Conservation (phyloP, 2,113 vertebrate genomes). For the Entelurus aequoreus region DNA sequence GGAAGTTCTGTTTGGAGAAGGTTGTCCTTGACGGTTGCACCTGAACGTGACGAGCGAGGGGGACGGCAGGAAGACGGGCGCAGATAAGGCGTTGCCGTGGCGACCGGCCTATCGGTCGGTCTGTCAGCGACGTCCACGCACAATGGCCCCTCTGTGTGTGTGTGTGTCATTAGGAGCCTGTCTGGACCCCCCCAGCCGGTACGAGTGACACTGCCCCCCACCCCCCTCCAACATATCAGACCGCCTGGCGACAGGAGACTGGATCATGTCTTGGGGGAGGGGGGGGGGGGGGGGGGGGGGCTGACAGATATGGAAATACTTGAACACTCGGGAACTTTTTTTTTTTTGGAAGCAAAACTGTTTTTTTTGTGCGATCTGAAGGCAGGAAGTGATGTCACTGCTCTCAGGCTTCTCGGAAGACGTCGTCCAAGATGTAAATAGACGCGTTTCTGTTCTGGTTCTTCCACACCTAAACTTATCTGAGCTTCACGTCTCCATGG, state of each 20-base stretch:
- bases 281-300: not conserved
- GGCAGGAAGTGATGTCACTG: too few species aligned
- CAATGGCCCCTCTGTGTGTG: slow-evolving; percentile 58
- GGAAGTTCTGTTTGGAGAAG: not conserved
- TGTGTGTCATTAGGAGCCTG: slow-evolving; percentile 53
- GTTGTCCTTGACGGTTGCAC: too few species aligned
- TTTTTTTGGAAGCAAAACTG: too few species aligned
- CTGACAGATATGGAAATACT: slow-evolving; percentile 20
- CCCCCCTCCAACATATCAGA: slow-evolving; percentile 24
- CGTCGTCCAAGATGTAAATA: too few species aligned
- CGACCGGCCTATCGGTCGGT: slow-evolving; percentile 59
- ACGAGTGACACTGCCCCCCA: slow-evolving; percentile 62
- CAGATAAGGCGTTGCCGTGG: slow-evolving; percentile 52
- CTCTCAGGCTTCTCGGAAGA: too few species aligned
- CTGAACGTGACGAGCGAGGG: not conserved
- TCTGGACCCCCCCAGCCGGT: slow-evolving; percentile 24
- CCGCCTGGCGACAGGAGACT: slow-evolving; percentile 26
- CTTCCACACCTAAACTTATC: too few species aligned
- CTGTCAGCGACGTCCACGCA: slow-evolving; percentile 64
- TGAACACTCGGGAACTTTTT: not conserved
- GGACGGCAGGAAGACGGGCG: slow-evolving; percentile 30
- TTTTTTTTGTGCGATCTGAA: too few species aligned
- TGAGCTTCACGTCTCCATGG: too few species aligned
- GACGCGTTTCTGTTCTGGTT: too few species aligned
- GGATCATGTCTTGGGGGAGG: not conserved